Base-by-base conservation (phyloP, 2,113 vertebrate genomes). In the Chamaea fasciata region DNA sequence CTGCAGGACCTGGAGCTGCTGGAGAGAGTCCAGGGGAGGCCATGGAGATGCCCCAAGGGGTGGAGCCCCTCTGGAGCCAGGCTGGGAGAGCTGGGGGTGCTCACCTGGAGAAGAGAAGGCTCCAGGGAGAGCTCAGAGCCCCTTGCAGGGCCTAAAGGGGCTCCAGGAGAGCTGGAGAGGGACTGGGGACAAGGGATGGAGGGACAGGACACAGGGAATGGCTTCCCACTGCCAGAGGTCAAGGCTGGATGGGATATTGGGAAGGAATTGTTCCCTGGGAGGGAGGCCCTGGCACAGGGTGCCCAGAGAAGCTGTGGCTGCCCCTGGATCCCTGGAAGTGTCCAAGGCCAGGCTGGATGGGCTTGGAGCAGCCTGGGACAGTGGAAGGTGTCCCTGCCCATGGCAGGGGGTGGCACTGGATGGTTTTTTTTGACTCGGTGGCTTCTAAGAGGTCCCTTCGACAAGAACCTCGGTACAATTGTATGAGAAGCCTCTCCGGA, bases 311-410 rank as follows among this genome's bases (percentile, higher is more conserved):
- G 63, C 83, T 86, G 83, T 8, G 83, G 37, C 63, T 69, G 83
- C 41, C n/a, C 47, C 64, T 69, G 65, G 44, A 79, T 79, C 56
- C 56, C 75, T 63, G 56, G 41, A 0, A 71, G 24, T 87, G 65
- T 0, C 30, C 85, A 49, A 50, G 57, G 50, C 31, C 76, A 65
- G 76, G 31, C 0, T 71, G 67, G 75, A 26, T 0, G 0, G 42
- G 42, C 8, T 57, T 19, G 59, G 37, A 57, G 15, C 35, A 33
- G 0, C 31, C 47, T 47, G 12, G 47, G 47, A 2, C 23, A 3
- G 44, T 37, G 68, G 52, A 0, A 67, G 19, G 5, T 52, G 60
- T 67, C 44, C 10, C 42, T 64, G 42, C 6, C 9, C 42, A 31
- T 8, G 20, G 21, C 56, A 31, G 21, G 37, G 17, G 13, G 26